These are phyloP conservation scores for Microdon myrmicae DNA, from an alignment of 2,888 invertebrate genomes.

Conservation along the genomic window DNA sequence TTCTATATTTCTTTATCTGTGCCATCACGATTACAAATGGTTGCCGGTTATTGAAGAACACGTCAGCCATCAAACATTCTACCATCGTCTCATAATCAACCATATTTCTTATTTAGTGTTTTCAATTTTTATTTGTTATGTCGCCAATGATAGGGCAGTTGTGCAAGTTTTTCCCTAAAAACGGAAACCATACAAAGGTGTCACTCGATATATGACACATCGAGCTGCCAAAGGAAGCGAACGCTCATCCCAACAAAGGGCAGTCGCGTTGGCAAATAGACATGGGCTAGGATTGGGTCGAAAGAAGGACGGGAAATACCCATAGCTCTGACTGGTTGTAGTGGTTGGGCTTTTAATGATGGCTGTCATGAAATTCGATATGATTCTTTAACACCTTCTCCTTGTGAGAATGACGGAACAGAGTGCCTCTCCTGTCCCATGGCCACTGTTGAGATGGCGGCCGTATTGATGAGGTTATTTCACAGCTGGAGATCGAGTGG, in stretches of 20 bases:
- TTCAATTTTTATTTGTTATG: not conserved
- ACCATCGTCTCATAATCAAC: constrained; percentile 27
- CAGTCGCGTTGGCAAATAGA: constrained; percentile 2
- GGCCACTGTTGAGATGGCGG: no score
- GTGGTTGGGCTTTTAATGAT: constrained; percentile 36
- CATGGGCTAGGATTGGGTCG: no score
- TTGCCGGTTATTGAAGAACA: constrained; percentile 51
- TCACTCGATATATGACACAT: constrained; percentile 40
- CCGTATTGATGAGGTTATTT: no score
- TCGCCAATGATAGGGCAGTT: constrained; percentile 23
- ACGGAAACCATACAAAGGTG: constrained; percentile 52
- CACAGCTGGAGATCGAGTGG: no score
- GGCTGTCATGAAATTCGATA: constrained; percentile 51
- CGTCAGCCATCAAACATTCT: constrained; percentile 39
- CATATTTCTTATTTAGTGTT: constrained; percentile 30
- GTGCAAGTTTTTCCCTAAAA: constrained; percentile 31
- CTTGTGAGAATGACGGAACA: no score
- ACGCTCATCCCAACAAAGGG: constrained; percentile 48
- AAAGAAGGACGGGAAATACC: constrained; percentile 1
- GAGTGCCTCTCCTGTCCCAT: no score
- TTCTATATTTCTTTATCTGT: no score
- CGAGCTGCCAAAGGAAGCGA: constrained; percentile 40
- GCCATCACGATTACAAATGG: constrained; percentile 52
- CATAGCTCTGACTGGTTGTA: constrained; percentile 13
- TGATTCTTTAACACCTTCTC: no score